Base-by-base conservation (phyloP, 2,113 vertebrate species). In the Paratilapia polleni region DNA sequence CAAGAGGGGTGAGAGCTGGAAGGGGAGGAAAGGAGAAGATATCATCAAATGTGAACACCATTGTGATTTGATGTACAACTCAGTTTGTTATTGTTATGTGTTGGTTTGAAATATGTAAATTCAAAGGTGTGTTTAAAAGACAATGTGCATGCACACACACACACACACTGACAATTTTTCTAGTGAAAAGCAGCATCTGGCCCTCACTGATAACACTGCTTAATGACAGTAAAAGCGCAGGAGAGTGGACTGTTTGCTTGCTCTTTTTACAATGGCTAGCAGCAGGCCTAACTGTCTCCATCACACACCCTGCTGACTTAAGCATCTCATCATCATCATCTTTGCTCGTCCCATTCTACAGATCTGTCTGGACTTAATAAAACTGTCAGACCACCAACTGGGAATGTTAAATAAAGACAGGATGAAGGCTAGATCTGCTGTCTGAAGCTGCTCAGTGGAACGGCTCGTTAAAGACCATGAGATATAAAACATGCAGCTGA, bases 41-140 rank as follows among this genome's bases (percentile, higher is more conserved):
- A 88, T 89, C 88, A 92, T 92, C 89, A 90, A 89, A 92, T 87
- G 84, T 84, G 92, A 91, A 88, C 81, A 77, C 86, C 43, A 79
- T 86, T 88, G 80, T 90, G 92, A 93, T 95, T 93, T 91, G 81
- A 95, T 94, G 91, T 83, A 88, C 88, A 84, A 59, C 81, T 89
- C 81, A 4, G 24, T 86, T 62, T 85, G 62, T 75, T 68, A 77
- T 81, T 80, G 89, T 31, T 38, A 85, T 85, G 90, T 87, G 87
- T 73, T 73, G 85, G 76, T 73, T 58, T 17, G 14, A 87, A 34
- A 60, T 15, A 47, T 2, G 11, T 54, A 85, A 57, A 89, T 62
- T 13, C 12, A 15, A 13, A 47, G 8, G 10, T 31, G 62, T 75
- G 54, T 47, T 73, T 59, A 78, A 79, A 87, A 63, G 61, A 10